Base-by-base conservation (phyloP, 92 coral and sea anemone genomes). In the Ricordea florida region DNA sequence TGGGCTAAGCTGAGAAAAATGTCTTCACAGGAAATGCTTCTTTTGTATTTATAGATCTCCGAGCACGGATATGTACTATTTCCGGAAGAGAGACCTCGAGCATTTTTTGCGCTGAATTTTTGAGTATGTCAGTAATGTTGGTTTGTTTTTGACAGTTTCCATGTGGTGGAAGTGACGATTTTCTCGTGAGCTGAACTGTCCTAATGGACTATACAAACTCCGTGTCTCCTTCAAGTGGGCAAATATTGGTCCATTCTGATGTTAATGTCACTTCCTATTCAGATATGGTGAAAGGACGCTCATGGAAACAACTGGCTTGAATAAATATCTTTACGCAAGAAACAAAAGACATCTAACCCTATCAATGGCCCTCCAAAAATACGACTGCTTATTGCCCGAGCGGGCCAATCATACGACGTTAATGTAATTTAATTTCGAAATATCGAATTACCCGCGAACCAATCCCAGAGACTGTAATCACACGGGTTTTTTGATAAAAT, bases 401-500 rank as follows among this genome's bases (percentile, higher is more conserved):
- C 35, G 35, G 76, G 57, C 99, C 97, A 96, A 92, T 92, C 80
- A 53, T 45, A 40, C 32, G 42, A 9, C 71, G 57, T 35, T 65
- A 58, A 64, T 18, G 46, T 74, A 83, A 78, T 76, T 66, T 74
- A 62, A 77, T 62, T 31, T 76, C 55, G 78, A 56, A 36, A 69
- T 81, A 87, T 93, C 98, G 41, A 50, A 60, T 93, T 93, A 86
- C 98, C 20, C 11, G 48, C 36, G 28, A 74, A 40, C 90, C 91
- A 86, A 91, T 92, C 96, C 85, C 65, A 65, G 80, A 80, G 56
- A 38, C 44, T 49, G 63, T 78, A 66, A 84, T 90, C 96, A 73
- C 89, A 75, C 93, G 67, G 91, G 73, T 77, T 85, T 72, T 78
- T 74, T 77, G 89, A 87, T 87, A 74, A 84, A 87, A 93, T 93